Percentiles rank a stretch among this genome's conserved stretches.
Evolutionary conservation across 2,113 vertebrate species (phyloP).

Genomic region (Rafetus swinhoei): DNA sequence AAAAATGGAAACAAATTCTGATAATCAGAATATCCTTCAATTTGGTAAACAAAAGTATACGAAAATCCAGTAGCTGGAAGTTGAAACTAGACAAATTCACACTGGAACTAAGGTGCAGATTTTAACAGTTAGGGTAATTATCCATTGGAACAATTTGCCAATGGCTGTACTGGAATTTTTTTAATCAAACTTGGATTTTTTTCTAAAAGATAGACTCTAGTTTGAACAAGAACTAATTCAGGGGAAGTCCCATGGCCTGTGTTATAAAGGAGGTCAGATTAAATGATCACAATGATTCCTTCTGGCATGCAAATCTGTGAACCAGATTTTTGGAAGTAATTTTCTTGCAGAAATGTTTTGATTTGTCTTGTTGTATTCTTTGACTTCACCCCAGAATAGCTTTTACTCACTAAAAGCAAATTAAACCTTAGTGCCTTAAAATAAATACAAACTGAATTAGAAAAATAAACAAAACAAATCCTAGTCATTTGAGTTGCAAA

Average conservation of each 20-base stretch:
- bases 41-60: background rate
- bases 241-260: background rate
- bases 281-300: conserved; percentile 11
- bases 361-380: conserved; percentile 20
- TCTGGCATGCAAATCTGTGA: background rate
- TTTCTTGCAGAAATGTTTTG: background rate
- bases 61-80: background rate
- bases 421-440: background rate
- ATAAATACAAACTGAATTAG: conserved; percentile 21
- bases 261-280: background rate
- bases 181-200: background rate
- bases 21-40: background rate
- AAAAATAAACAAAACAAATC: background rate
- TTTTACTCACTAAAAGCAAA: conserved; percentile 11
- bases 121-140: background rate
- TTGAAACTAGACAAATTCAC: background rate
- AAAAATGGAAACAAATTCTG: background rate
- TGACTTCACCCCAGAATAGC: background rate
- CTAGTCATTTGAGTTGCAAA: background rate
- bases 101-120: background rate
- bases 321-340: background rate
- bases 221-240: background rate
- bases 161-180: background rate
- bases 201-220: background rate
- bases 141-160: background rate